Evolutionary conservation across 2,797 vertebrate genomes (phyloP).

Genomic region (Neostethus bicornis): DNA sequence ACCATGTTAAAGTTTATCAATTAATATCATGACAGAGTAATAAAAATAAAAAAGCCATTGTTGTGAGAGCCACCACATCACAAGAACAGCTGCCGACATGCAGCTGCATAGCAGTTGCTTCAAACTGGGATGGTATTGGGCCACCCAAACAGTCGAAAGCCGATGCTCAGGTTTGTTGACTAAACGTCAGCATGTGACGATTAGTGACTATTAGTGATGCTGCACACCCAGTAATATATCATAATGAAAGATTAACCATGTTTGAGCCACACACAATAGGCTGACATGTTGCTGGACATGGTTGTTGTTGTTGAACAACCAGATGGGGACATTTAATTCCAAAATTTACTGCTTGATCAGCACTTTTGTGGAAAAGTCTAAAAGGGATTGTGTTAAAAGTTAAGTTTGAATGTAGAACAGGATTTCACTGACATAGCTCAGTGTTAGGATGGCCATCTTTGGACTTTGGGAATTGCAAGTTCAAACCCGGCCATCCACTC

Average conservation of each 20-base stretch:
- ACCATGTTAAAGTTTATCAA: not conserved
- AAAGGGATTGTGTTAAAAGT: no score
- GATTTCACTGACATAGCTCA: no score
- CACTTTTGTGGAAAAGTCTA: constrained; percentile 11
- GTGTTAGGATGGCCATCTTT: no score
- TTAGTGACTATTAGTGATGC: not conserved
- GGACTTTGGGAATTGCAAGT: no score
- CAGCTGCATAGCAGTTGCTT: not conserved
- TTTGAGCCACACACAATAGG: not conserved
- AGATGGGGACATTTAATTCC: no score
- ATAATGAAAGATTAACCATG: not conserved
- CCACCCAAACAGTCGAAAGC: not conserved
- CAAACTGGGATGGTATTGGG: not conserved
- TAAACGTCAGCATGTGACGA: not conserved
- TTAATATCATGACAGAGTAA: not conserved
- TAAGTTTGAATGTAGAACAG: no score
- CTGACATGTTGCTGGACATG: not conserved
- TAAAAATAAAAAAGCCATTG: not conserved
- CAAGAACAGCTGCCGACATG: not conserved
- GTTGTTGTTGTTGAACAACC: not conserved
- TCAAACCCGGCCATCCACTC: no score
- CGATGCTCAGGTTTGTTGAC: not conserved
- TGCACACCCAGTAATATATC: not conserved
- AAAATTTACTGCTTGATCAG: no score
- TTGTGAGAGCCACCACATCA: not conserved